Evolutionary conservation across 2,797 vertebrate genomes (phyloP).

Genomic region (Lepidocolaptes lacrymiger): DNA sequence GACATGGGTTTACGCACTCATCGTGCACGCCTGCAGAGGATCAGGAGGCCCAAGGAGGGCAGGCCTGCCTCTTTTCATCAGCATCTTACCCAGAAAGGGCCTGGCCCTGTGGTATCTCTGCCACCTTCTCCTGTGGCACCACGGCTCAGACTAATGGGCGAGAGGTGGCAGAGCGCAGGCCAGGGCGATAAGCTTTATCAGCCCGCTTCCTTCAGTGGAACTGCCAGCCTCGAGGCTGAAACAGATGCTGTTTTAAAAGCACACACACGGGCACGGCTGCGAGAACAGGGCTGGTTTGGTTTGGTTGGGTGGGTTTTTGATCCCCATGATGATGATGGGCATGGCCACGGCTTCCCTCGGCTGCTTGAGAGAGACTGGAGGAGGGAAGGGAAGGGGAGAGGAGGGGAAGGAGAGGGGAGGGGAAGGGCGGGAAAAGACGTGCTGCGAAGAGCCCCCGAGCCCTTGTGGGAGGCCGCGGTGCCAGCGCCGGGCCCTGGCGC

Average conservation of each 20-base stretch:
- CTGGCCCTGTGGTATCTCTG: background rate
- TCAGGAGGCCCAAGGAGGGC: accelerated
- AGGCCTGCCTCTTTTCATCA: background rate
- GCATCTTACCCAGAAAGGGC: background rate
- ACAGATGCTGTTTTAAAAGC: background rate
- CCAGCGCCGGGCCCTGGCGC: background rate
- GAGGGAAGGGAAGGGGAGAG: no score
- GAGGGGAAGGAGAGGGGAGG: no score
- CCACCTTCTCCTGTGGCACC: background rate
- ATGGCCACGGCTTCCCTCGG: background rate
- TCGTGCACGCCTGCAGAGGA: accelerated
- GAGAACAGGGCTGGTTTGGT: background rate
- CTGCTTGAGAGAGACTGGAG: accelerated
- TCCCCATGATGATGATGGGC: no score
- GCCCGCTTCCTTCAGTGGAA: background rate
- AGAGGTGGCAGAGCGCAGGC: background rate
- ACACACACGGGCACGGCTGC: accelerated
- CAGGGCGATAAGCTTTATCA: background rate
- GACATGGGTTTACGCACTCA: no score
- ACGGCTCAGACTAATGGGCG: background rate
- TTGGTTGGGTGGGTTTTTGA: no score
- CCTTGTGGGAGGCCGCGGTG: background rate
- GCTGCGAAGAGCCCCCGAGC: background rate
- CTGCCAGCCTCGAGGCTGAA: background rate
- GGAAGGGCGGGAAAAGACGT: no score